Evolutionary conservation across 2,888 invertebrate species (phyloP).

Genomic region (Athalia rosae): DNA sequence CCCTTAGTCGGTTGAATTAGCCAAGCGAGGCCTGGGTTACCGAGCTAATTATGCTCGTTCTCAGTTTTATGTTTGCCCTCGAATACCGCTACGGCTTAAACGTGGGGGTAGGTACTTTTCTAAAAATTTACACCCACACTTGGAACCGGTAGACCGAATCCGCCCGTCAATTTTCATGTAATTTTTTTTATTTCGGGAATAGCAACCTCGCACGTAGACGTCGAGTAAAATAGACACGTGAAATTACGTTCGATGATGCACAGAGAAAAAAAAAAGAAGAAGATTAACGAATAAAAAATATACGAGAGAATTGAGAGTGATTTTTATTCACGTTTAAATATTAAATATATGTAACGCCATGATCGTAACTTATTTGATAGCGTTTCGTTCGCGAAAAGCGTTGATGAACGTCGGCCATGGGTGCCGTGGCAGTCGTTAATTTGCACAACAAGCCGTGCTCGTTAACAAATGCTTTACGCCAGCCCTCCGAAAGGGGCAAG

Average conservation of each 20-base stretch:
- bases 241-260: too few species aligned
- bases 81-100: neutral
- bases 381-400: slow-evolving; percentile 36
- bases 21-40: slow-evolving; percentile 14
- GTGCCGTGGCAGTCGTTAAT: slow-evolving; percentile 43
- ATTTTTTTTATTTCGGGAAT: neutral
- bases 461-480: slow-evolving; percentile 47
- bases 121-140: slow-evolving; percentile 21
- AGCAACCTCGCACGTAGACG: neutral
- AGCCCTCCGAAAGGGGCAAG: slow-evolving; percentile 18
- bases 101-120: neutral
- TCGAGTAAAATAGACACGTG: neutral
- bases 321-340: neutral
- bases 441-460: slow-evolving; percentile 48
- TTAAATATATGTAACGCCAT: neutral
- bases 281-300: neutral
- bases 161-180: neutral
- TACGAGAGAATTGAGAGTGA: neutral
- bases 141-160: slow-evolving; percentile 6
- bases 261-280: too few species aligned
- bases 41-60: slow-evolving; percentile 28
- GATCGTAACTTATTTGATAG: slow-evolving; percentile 34
- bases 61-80: slow-evolving; percentile 46
- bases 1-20: slow-evolving; percentile 23
- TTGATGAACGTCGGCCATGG: slow-evolving; percentile 41